These are phyloP conservation scores for Leuctra nigra DNA, from an alignment of 2,888 invertebrate genomes.

Conservation along the genomic window DNA sequence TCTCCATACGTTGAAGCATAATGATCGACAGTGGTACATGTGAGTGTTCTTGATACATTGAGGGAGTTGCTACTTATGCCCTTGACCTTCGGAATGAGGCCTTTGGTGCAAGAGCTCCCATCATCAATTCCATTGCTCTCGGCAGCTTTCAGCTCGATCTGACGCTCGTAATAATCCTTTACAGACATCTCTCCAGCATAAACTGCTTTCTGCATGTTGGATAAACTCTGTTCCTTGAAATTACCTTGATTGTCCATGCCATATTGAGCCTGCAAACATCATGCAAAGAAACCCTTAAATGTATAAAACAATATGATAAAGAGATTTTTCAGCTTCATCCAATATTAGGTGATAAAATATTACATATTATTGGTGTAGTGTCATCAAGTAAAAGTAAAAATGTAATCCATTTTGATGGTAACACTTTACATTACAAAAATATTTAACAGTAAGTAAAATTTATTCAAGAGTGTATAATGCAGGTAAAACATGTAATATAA, in stretches of 20 bases:
- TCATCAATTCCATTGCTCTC: conserved; percentile 76
- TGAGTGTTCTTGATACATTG: conserved; percentile 60
- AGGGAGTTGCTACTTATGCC: conserved; percentile 43
- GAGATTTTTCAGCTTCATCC: no score
- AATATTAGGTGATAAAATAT: no score
- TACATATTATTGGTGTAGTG: no score
- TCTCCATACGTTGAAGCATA: conserved; percentile 85
- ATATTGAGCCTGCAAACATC: conserved; percentile 59
- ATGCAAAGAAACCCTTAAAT: no score
- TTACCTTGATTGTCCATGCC: conserved; percentile 86
- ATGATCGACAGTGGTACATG: conserved; percentile 78
- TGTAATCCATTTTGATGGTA: no score
- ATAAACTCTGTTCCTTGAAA: conserved; percentile 68
- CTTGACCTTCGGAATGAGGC: conserved; percentile 34
- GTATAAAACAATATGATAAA: no score
- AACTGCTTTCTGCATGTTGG: conserved; percentile 72
- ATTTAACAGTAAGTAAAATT: no score
- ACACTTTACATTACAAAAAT: no score
- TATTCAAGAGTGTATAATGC: no score
- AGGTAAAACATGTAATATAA: no score
- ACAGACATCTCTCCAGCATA: conserved; percentile 80
- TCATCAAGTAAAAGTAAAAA: no score
- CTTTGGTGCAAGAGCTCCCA: conserved; percentile 72
- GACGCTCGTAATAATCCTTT: conserved; percentile 76
- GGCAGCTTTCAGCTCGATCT: conserved; percentile 66